phyloP scores from a whole-genome alignment of 2,888 invertebrate genomes.

The Pyrochroa serraticornis region DNA sequence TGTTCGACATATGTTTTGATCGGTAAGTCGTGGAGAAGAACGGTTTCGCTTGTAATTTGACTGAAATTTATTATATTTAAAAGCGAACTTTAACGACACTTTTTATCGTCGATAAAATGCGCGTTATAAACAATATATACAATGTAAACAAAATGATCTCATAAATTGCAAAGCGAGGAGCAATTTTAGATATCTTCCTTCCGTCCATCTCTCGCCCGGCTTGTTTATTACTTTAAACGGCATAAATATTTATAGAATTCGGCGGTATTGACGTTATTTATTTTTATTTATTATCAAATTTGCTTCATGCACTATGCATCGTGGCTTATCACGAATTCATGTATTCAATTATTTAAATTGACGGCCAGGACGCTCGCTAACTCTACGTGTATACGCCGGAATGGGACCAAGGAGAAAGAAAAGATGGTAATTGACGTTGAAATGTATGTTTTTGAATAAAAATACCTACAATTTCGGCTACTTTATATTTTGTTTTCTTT shows the following conservation, averaged over 20 bases:
- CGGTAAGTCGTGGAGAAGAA: background rate
- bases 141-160: slow-evolving; percentile 40
- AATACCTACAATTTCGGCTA: slow-evolving; percentile 43
- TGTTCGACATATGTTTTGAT: background rate
- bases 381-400: slow-evolving; percentile 31
- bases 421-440: slow-evolving; percentile 53
- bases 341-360: slow-evolving; percentile 61
- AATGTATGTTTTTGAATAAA: slow-evolving; percentile 46
- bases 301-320: slow-evolving; percentile 59
- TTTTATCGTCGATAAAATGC: slow-evolving; percentile 42
- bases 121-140: slow-evolving; percentile 40
- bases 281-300: slow-evolving; percentile 60
- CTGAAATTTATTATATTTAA: slow-evolving; percentile 28
- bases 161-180: slow-evolving; percentile 41
- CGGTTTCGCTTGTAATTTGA: slow-evolving; percentile 10
- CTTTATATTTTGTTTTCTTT: slow-evolving; percentile 41
- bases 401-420: slow-evolving; percentile 44
- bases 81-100: slow-evolving; percentile 43
- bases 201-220: slow-evolving; percentile 29
- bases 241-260: slow-evolving; percentile 56
- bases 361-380: slow-evolving; percentile 47
- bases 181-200: slow-evolving; percentile 39
- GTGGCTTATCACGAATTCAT: slow-evolving; percentile 59
- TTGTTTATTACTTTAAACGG: slow-evolving; percentile 52
- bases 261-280: slow-evolving; percentile 56